Conservation (phyloP, 1,140 invertebrate species). For the Babylonia areolata region DNA sequence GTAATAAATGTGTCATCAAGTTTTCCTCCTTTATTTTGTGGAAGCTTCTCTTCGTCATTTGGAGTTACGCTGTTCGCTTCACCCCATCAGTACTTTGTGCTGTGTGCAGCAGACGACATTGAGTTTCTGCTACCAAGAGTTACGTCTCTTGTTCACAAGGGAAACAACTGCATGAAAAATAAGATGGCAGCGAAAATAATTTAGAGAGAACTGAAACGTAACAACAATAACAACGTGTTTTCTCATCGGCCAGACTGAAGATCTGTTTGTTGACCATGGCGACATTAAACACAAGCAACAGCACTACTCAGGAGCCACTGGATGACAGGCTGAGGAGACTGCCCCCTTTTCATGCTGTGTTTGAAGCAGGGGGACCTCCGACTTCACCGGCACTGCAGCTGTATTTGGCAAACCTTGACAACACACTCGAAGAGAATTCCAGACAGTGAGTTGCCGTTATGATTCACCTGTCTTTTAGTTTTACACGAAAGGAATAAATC, state of each 20-base stretch:
- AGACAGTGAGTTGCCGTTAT: conserved; percentile 65
- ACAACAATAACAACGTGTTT: neutral
- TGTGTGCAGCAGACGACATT: neutral
- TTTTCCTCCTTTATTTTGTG: too few relatives aligned
- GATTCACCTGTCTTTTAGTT: too few relatives aligned
- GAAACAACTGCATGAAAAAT: neutral
- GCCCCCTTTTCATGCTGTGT: conserved; percentile 35
- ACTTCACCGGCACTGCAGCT: conserved; percentile 48
- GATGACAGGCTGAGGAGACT: conserved; percentile 14
- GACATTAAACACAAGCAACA: conserved; percentile 21
- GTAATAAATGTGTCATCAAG: too few relatives aligned
- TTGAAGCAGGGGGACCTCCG: conserved; percentile 51
- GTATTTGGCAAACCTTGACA: conserved; percentile 59
- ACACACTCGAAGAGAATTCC: conserved; percentile 58
- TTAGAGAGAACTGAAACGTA: neutral
- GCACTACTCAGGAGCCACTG: neutral
- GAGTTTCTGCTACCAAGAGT: neutral
- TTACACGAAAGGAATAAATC: too few relatives aligned
- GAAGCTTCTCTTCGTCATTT: too few relatives aligned
- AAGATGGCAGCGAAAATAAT: neutral
- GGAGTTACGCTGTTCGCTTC: too few relatives aligned
- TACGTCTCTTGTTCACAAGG: neutral
- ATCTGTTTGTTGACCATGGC: neutral
- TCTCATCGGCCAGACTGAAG: neutral
- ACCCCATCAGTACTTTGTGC: too few relatives aligned